Evolutionary conservation across 1,140 invertebrate species (phyloP), one percentile per base, ranked within the genome.

Genomic region (Drusus annulatus): DNA sequence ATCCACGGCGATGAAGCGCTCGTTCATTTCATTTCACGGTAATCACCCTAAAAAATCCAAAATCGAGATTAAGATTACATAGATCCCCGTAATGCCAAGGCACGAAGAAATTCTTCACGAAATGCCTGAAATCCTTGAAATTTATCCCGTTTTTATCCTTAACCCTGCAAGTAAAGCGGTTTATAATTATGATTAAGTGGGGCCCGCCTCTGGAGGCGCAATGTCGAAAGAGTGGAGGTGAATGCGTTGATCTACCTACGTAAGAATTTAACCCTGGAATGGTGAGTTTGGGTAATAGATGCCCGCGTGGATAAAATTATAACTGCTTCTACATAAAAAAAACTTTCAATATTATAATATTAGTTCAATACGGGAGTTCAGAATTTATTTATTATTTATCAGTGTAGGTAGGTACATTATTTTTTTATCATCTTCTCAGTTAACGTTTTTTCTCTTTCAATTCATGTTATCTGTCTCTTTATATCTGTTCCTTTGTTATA

Each of bases 151-250:
- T 45, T 23, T n/a, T 58, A 23, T n/a, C 56, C 21, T 63, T 65
- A 77, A 63, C 56, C 76, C 36, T 45, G 25, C 31, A 60, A 15
- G 16, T 36, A 80, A 76, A 80, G 76, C 73, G 79, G 79, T 80
- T 80, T 80, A 80, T 80, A 80, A 80, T 80, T 73, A 80, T 80
- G 79, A 80, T 80, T 76, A 76, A 76, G 62, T 60, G 51, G 54
- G 19, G 17, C 58, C 76, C 56, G 58, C 58, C 76, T 65, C 56
- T 15, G 17, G 25, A 73, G 78, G 65, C 45, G 63, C 78, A 31
- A 19, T 60, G 54, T 31, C 68, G 21, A 79, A 80, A 80, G 76
- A 68, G 69, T 80, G 52, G 54, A 74, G 56, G 52, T 54, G 73
- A 80, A 80, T 68, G 79, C 73, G 60, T 80, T 80, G 54, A n/a